Base-by-base conservation (phyloP, 1,140 invertebrate species). In the Brachystomella parvula region DNA sequence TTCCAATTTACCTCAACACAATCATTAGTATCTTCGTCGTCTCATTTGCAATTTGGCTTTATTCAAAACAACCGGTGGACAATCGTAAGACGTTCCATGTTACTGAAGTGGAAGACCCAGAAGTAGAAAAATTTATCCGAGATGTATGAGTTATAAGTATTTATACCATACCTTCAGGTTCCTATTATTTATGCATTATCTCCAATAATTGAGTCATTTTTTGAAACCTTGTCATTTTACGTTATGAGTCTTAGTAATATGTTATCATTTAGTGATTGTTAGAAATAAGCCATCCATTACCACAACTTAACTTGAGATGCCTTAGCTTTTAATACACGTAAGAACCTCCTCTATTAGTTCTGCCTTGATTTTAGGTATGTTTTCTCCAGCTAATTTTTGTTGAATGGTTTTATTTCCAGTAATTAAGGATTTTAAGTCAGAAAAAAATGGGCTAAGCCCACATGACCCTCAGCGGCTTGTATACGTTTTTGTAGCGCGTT, bases 41-140 rank as follows among this genome's bases (percentile, higher is more conserved):
- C 0, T 87, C 86, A 63, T 84, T 86, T 74, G 87, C 94, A 28
- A 87, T 92, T 0, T 84, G 87, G 72, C 79, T 97, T 65, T 97
- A 97, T 79, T 87, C 92, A 3, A 87, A 89, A 78, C 92, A 93
- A 81, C 94, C 94, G 33, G 89, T 97, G 73, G 76, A 60, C 17
- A 69, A 69, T 39, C 19, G 33, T n/a, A 15, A 59, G 2, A 6
- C 49, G 9, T 12, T 24, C 24, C 53, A 29, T 12, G 28, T 29
- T 12, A 57, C n/a, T 9, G 53, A 24, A 21, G 28, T 57, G 6
- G n/a, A 57, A 57, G 53, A 57, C n/a, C 39, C 39, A 12, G 39
- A 44, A 44, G 9, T 44, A n/a, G 39, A 44, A 9, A 44, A 44
- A 44, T 44, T 44, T n/a, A 44, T 44, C 9, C 9, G 39, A 44